These are phyloP conservation scores for Macaria liturata DNA, from an alignment of 2,888 invertebrate species.

Conservation along the genomic window DNA sequence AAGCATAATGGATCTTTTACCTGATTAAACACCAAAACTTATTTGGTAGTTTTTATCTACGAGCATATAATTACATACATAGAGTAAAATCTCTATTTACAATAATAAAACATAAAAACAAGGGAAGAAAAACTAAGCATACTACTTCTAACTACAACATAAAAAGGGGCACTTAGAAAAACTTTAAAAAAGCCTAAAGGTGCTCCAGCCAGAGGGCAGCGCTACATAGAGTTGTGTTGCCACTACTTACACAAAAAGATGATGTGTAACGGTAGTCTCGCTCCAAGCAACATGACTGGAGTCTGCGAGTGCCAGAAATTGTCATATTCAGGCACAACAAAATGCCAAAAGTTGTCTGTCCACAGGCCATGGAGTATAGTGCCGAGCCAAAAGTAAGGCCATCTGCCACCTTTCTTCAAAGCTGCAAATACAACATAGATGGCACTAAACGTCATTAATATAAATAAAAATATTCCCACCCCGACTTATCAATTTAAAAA, in stretches of 20 bases:
- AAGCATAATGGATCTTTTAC: not conserved
- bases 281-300: constrained; percentile 87
- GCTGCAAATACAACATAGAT: constrained; percentile 67
- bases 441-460: not conserved
- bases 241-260: constrained; percentile 86
- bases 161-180: no score
- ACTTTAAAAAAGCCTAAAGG: no score
- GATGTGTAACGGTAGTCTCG: constrained; percentile 89
- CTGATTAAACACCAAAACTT: not conserved
- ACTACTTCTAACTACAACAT: no score
- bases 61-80: not conserved
- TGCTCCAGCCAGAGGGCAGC: not conserved
- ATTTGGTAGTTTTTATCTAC: not conserved
- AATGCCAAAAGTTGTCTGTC: constrained; percentile 87
- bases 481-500: not conserved
- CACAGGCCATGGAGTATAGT: constrained; percentile 88
- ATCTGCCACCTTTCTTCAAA: constrained; percentile 87
- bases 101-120: no score
- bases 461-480: not conserved
- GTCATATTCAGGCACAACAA: constrained; percentile 88
- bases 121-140: no score
- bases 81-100: not conserved
- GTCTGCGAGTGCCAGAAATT: constrained; percentile 94
- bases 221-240: not conserved
- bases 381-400: constrained; percentile 89